phyloP scores from a whole-genome alignment of 2,888 invertebrate genomes.

The Nephrocerus scutellatus region DNA sequence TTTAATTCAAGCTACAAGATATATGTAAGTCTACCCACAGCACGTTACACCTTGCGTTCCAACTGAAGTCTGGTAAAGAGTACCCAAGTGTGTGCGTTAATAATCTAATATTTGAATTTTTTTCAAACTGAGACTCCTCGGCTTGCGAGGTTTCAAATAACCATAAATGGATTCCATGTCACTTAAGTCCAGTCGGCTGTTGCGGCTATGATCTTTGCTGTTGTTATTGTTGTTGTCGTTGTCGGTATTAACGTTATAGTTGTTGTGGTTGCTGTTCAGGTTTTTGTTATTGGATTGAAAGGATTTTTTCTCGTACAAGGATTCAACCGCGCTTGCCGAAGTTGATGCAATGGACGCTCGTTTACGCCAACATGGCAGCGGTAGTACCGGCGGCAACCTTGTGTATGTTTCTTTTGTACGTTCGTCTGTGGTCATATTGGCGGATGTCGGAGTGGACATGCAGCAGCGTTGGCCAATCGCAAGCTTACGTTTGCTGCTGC shows the following conservation, averaged over 20 bases:
- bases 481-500: constrained; percentile 17
- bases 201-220: constrained; percentile 25
- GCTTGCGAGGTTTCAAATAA: constrained; percentile 46
- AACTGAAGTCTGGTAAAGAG: too few relatives aligned
- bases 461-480: constrained; percentile 20
- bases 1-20: too few relatives aligned
- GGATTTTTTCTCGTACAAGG: neutral
- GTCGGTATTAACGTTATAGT: neutral
- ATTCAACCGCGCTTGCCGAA: neutral
- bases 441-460: constrained; percentile 14
- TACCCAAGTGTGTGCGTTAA: too few relatives aligned
- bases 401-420: constrained; percentile 10
- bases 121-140: constrained; percentile 45
- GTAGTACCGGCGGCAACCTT: constrained; percentile 26
- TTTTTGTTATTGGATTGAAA: constrained; percentile 15
- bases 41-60: too few relatives aligned
- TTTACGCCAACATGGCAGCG: constrained; percentile 38
- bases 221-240: neutral
- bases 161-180: constrained; percentile 48
- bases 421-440: constrained; percentile 13
- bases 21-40: too few relatives aligned
- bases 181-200: constrained; percentile 41
- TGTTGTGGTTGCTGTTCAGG: constrained; percentile 18
- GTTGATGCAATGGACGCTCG: constrained; percentile 13
- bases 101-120: constrained; percentile 45